A percentile compares a stretch with the other conserved stretches of the same genome.
Evolutionary conservation across 1,140 invertebrate species (phyloP).

Genomic region (Rhyzopertha dominica): DNA sequence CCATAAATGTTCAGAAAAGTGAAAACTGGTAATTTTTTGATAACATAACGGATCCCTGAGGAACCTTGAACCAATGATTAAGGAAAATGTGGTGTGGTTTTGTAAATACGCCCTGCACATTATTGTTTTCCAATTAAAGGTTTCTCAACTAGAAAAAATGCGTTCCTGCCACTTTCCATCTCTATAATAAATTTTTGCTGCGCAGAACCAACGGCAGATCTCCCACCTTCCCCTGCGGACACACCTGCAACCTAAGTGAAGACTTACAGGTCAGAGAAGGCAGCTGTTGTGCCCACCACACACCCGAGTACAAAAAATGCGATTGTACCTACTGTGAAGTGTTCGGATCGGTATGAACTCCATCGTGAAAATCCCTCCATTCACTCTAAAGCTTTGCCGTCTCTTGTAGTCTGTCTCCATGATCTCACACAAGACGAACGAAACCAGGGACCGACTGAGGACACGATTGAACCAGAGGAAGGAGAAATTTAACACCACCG

Average conservation of each 20-base stretch:
- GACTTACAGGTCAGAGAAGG: slow-evolving; percentile 6
- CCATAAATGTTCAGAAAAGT: no score
- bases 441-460: slow-evolving; percentile 47
- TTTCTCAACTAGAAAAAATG: not conserved
- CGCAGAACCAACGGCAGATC: no score
- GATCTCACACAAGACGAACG: slow-evolving; percentile 38
- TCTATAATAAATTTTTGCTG: not conserved
- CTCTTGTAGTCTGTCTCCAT: slow-evolving; percentile 15
- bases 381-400: slow-evolving; percentile 2
- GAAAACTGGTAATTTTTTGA: no score
- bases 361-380: no score
- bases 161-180: not conserved
- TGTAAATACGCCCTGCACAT: no score
- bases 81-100: no score
- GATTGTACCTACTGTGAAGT: slow-evolving; percentile 41
- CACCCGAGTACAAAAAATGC: slow-evolving; percentile 35
- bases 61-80: no score
- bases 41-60: no score
- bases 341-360: slow-evolving; percentile 25
- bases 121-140: slow-evolving; percentile 1
- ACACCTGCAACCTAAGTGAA: not conserved
- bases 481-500: slow-evolving; percentile 17
- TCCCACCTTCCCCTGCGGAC: not conserved
- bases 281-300: slow-evolving; percentile 9
- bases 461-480: slow-evolving; percentile 45